phyloP scores from a whole-genome alignment of 2,113 vertebrate genomes.

The Colius striatus region DNA sequence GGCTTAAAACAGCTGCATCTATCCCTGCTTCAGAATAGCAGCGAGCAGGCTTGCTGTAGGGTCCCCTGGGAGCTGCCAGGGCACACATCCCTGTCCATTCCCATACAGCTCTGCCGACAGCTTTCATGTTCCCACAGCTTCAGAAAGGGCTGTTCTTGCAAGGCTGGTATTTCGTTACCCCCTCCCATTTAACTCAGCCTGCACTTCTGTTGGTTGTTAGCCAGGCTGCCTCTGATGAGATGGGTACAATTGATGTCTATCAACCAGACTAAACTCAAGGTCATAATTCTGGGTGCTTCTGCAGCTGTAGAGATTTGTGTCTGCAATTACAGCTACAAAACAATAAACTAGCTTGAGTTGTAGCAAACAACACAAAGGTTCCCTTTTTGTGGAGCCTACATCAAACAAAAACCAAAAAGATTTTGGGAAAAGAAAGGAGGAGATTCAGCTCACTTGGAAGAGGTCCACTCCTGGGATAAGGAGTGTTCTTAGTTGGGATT shows the following conservation, averaged over 20 bases:
- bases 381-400: neutral
- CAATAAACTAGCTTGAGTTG: neutral
- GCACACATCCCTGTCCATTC: neutral
- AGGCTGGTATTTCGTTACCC: neutral
- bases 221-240: neutral
- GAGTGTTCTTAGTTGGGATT: neutral
- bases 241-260: neutral
- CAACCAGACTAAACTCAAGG: neutral
- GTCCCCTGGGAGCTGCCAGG: neutral
- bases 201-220: neutral
- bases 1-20: neutral
- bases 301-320: neutral
- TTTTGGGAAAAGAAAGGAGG: neutral
- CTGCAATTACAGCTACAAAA: neutral
- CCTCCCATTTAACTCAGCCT: neutral
- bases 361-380: neutral
- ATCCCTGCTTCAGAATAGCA: neutral
- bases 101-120: neutral
- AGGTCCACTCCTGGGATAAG: neutral
- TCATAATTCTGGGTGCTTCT: neutral
- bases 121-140: neutral
- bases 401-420: neutral
- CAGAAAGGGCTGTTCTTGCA: neutral
- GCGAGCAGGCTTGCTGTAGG: neutral
- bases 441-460: neutral